Evolutionary conservation across 2,888 invertebrate species (phyloP).

Genomic region (Spialia ferax): DNA sequence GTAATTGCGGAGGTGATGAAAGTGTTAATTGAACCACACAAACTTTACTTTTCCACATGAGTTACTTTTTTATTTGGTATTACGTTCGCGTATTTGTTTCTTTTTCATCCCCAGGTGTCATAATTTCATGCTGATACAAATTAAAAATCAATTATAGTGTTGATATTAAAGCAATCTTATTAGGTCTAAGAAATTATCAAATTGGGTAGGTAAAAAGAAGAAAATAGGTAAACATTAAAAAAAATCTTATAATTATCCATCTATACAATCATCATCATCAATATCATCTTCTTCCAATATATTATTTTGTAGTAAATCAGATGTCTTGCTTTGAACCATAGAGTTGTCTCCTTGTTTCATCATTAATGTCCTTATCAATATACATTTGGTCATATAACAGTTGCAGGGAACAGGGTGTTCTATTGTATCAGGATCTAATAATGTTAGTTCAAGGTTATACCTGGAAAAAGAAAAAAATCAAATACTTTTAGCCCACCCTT

Average conservation of each 20-base stretch:
- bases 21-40: too few species aligned
- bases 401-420: slow-evolving; percentile 93
- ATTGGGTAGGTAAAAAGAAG: too few species aligned
- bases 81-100: too few species aligned
- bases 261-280: slow-evolving; percentile 16
- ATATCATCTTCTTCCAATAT: slow-evolving; percentile 22
- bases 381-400: slow-evolving; percentile 93
- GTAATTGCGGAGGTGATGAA: too few species aligned
- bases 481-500: too few species aligned
- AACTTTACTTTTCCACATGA: too few species aligned
- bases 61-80: too few species aligned
- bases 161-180: too few species aligned
- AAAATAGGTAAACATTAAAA: background rate
- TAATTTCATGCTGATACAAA: too few species aligned
- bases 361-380: slow-evolving; percentile 89
- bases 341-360: slow-evolving; percentile 67
- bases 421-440: slow-evolving; percentile 89
- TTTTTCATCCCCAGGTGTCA: too few species aligned
- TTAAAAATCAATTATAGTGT: too few species aligned
- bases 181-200: too few species aligned
- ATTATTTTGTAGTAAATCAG: slow-evolving; percentile 4
- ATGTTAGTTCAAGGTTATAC: slow-evolving; percentile 90
- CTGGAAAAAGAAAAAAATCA: slow-evolving; percentile 59
- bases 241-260: background rate
- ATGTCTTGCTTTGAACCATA: slow-evolving; percentile 10